Percentiles rank a stretch among this genome's conserved stretches.
These are phyloP conservation scores for Tetramorium parvispinum DNA, from an alignment of 1,140 invertebrate species.

Conservation along the genomic window DNA sequence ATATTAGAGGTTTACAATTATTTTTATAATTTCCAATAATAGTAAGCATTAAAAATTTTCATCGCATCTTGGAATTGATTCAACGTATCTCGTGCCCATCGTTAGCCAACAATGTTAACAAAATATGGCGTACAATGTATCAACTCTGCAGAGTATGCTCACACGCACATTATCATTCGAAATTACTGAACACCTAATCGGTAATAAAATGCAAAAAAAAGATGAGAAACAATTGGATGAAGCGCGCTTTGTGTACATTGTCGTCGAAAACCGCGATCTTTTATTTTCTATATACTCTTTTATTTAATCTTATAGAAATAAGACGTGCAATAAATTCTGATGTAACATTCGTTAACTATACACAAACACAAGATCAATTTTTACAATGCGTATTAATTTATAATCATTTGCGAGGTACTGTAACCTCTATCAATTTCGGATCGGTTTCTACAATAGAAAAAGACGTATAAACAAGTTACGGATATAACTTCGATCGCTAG, in stretches of 20 bases:
- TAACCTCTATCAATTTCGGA: not conserved
- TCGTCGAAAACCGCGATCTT: not conserved
- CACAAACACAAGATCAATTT: conserved; percentile 10
- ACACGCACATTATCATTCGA: not conserved
- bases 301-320: not conserved
- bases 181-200: not conserved
- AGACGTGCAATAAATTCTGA: not conserved
- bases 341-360: not conserved
- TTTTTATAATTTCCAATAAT: not conserved
- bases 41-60: not conserved
- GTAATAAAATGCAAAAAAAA: not conserved
- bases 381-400: conserved; percentile 8
- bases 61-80: not conserved
- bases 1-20: not conserved
- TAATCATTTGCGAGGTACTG: not conserved
- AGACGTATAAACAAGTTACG: not conserved
- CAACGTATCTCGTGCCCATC: not conserved
- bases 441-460: conserved; percentile 28
- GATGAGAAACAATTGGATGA: not conserved
- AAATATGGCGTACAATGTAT: conserved; percentile 28
- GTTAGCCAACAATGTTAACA: not conserved
- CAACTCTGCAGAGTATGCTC: not conserved
- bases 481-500: not conserved
- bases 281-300: not conserved
- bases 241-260: not conserved